Evolutionary conservation across 2,113 vertebrate genomes (phyloP).

Genomic region (Struthio camelus): DNA sequence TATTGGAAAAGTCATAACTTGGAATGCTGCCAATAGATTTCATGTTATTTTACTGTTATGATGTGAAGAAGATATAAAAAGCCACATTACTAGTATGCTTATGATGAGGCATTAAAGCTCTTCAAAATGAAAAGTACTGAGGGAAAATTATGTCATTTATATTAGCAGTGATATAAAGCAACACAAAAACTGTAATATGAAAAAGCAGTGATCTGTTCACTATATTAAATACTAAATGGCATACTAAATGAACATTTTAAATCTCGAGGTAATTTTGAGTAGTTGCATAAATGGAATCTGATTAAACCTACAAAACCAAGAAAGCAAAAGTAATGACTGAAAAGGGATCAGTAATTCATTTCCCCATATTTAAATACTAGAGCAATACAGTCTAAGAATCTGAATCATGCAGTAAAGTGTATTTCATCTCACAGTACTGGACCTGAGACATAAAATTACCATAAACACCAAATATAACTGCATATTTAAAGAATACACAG

Average conservation of each 20-base stretch:
- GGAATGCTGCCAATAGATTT: neutral
- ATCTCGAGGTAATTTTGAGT: neutral
- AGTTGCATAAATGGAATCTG: conserved; percentile 3
- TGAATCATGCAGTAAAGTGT: neutral
- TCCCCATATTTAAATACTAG: neutral
- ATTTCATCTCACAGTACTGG: neutral
- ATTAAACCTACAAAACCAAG: conserved; percentile 6
- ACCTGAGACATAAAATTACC: neutral
- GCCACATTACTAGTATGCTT: neutral
- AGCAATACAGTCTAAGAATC: neutral
- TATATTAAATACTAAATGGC: neutral
- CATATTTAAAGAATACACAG: neutral
- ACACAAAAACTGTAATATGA: neutral
- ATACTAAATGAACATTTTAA: neutral
- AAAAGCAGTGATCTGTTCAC: neutral
- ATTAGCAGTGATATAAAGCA: neutral
- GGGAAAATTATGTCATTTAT: neutral
- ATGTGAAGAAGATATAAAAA: neutral
- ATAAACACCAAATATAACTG: neutral
- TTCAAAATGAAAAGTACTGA: neutral
- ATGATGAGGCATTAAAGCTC: neutral
- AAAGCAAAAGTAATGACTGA: conserved; percentile 4
- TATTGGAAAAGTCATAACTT: neutral
- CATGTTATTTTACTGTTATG: neutral
- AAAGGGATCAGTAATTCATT: conserved; percentile 20